Evolutionary conservation across 2,797 vertebrate genomes (phyloP).

Genomic region (Acestrorhynchus altus): DNA sequence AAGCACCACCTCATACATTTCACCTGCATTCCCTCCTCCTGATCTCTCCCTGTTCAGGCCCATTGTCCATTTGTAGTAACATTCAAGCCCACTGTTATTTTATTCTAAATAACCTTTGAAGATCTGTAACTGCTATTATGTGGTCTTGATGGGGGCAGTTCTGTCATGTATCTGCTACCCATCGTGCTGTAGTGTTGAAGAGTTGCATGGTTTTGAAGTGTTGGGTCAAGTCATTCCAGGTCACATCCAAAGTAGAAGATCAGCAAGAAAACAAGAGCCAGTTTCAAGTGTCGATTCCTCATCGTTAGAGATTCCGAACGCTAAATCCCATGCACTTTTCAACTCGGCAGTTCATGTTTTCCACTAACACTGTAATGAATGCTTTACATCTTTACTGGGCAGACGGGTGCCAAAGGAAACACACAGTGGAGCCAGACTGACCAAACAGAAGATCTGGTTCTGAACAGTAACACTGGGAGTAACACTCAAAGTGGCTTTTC

Average conservation of each 20-base stretch:
- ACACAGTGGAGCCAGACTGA: conserved; percentile 37
- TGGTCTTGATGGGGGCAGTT: neutral
- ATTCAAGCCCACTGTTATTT: neutral
- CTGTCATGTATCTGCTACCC: neutral
- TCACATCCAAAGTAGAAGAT: neutral
- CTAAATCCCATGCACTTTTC: conserved; percentile 44
- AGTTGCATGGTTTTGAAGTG: neutral
- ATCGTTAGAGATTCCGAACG: conserved; percentile 15
- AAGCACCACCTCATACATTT: too few relatives aligned
- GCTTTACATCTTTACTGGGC: conserved; percentile 39
- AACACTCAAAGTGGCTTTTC: conserved; percentile 26
- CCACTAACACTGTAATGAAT: conserved; percentile 46
- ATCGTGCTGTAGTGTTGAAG: neutral
- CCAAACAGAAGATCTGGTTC: conserved; percentile 35
- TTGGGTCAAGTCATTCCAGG: neutral
- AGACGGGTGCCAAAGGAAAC: conserved; percentile 47
- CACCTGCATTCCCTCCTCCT: too few relatives aligned
- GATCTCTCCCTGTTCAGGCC: too few relatives aligned
- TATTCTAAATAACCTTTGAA: neutral
- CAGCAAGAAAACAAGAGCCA: neutral
- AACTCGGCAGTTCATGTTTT: conserved; percentile 38
- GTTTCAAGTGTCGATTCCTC: conserved; percentile 7
- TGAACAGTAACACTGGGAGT: conserved; percentile 6
- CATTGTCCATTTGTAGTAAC: too few relatives aligned
- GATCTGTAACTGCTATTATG: neutral